phyloP scores from a whole-genome alignment of 2,113 vertebrate species.

The Columba janthina region DNA sequence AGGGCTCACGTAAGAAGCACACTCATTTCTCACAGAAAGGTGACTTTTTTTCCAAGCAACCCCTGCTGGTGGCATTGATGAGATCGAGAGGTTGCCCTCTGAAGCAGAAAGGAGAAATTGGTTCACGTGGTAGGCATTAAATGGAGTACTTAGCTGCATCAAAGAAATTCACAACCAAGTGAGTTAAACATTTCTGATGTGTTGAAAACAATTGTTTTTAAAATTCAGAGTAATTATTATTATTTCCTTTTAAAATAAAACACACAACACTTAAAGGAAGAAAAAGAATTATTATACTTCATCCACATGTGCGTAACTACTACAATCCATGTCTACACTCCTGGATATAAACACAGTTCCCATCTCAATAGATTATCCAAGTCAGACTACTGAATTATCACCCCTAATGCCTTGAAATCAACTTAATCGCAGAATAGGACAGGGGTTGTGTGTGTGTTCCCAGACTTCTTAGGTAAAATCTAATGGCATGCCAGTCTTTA shows the following conservation, averaged over 20 bases:
- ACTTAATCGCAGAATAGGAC: neutral
- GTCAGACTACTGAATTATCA: neutral
- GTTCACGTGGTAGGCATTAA: neutral
- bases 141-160: neutral
- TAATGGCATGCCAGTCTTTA: neutral
- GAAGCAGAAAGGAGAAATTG: neutral
- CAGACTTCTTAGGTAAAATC: neutral
- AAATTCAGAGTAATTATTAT: neutral
- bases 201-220: neutral
- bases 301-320: neutral
- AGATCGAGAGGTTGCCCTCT: neutral
- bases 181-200: neutral
- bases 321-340: fast-evolving
- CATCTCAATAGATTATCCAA: neutral
- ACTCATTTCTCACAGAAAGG: neutral
- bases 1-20: neutral
- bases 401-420: neutral
- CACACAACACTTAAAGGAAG: neutral
- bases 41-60: neutral
- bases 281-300: neutral
- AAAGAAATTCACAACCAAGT: neutral
- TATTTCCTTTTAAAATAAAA: neutral
- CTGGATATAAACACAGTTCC: neutral
- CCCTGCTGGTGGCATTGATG: neutral
- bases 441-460: too few relatives aligned